These are phyloP conservation scores for Strix aluco DNA, from an alignment of 2,113 vertebrate genomes.

Conservation along the genomic window DNA sequence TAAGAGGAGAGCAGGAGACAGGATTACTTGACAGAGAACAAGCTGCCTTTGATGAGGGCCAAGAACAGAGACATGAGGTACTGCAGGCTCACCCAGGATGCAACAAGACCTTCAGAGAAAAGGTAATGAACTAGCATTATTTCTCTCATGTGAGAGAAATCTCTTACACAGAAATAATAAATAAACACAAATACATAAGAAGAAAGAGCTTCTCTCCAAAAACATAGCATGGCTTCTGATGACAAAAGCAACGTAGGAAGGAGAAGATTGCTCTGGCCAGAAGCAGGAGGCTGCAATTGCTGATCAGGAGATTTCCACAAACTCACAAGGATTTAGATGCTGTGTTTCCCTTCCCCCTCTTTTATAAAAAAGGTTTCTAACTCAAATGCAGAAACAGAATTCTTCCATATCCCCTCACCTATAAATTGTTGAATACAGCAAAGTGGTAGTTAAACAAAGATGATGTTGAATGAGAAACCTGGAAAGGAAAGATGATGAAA, in stretches of 20 bases:
- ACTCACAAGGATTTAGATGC: background rate
- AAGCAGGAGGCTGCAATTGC: background rate
- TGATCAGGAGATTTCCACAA: background rate
- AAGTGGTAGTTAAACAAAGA: background rate
- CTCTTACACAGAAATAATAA: background rate
- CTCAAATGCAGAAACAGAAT: background rate
- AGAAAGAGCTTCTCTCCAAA: background rate
- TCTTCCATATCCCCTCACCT: background rate
- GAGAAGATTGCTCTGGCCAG: background rate
- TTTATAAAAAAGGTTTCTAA: background rate
- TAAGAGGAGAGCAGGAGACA: background rate
- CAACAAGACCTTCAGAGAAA: background rate
- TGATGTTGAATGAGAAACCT: background rate
- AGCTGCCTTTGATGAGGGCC: background rate
- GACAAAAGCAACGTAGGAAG: background rate
- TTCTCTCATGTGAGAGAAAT: background rate
- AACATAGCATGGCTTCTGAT: background rate
- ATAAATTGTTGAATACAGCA: background rate
- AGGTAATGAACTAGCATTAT: background rate
- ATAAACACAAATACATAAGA: background rate
- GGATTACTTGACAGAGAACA: background rate
- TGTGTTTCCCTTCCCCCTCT: background rate
- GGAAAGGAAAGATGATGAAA: background rate
- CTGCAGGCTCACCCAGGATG: rapidly evolving
- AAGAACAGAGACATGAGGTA: background rate